Conservation (phyloP, 2,888 invertebrate genomes). For the Troides helena region DNA sequence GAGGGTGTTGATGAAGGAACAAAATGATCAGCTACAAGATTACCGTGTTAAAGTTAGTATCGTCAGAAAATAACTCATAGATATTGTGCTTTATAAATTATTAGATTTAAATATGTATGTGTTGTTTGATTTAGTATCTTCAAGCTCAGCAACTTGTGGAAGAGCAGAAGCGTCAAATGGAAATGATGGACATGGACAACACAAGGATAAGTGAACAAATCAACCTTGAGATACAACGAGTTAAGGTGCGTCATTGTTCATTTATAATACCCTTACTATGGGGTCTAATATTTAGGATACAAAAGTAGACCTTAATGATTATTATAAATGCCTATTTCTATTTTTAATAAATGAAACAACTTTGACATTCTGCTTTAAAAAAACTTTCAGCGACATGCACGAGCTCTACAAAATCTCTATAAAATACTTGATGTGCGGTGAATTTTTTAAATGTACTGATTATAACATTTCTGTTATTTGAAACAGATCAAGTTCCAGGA, state of each 20-base stretch:
- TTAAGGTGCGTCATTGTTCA: conserved; percentile 71
- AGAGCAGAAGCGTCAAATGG: conserved; percentile 84
- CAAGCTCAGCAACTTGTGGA: conserved; percentile 86
- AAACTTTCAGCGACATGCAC: too few relatives aligned
- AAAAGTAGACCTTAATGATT: too few relatives aligned
- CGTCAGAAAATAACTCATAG: not conserved
- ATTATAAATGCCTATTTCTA: too few relatives aligned
- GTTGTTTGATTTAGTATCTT: conserved; percentile 64
- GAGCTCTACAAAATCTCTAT: too few relatives aligned
- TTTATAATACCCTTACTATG: too few relatives aligned
- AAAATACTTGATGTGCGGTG: not conserved
- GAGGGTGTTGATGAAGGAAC: conserved; percentile 82
- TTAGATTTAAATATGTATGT: not conserved
- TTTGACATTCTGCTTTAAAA: too few relatives aligned
- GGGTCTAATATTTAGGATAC: not conserved
- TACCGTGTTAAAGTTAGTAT: conserved; percentile 82
- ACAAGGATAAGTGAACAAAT: conserved; percentile 86
- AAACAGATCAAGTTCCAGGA: conserved; percentile 83
- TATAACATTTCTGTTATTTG: not conserved
- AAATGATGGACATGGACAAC: conserved; percentile 86
- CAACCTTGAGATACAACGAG: conserved; percentile 84
- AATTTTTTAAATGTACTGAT: not conserved
- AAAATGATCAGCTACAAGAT: conserved; percentile 83
- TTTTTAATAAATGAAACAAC: too few relatives aligned
- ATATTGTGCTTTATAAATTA: not conserved